Evolutionary conservation across 2,888 invertebrate genomes (phyloP).

Genomic region (Cephus sareptanus): DNA sequence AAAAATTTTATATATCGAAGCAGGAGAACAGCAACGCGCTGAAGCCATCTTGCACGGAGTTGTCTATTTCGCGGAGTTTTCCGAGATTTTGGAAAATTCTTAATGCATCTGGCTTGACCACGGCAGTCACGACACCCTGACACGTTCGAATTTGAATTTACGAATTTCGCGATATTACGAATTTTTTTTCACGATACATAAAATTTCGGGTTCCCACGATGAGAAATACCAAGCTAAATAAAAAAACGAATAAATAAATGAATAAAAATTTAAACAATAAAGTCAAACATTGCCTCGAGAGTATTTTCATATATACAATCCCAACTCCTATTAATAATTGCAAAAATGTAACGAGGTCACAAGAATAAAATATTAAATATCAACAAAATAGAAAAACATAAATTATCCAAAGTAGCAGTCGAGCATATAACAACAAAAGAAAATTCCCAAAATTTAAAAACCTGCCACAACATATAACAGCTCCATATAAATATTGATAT

Average conservation of each 20-base stretch:
- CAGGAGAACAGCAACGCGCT: conserved; percentile 66
- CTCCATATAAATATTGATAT: too few species aligned
- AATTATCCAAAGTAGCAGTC: neutral
- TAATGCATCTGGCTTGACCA: too few species aligned
- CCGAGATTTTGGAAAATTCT: conserved; percentile 12
- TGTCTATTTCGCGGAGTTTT: conserved; percentile 48
- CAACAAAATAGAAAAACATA: neutral
- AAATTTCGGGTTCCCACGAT: too few species aligned
- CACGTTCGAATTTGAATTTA: too few species aligned
- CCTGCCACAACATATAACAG: too few species aligned
- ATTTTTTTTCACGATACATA: too few species aligned
- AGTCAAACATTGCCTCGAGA: neutral
- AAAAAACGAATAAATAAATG: conserved; percentile 5
- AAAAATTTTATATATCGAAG: conserved; percentile 71
- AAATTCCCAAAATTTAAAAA: neutral
- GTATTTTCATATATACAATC: too few species aligned
- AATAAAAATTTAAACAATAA: conserved; percentile 8
- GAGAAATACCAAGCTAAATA: neutral
- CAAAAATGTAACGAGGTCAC: too few species aligned
- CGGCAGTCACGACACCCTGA: too few species aligned
- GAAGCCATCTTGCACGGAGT: conserved; percentile 49
- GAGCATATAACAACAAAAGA: neutral
- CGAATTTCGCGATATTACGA: too few species aligned
- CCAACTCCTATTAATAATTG: too few species aligned
- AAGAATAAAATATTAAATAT: too few species aligned